A percentile compares a stretch with the other conserved stretches of the same genome.
Evolutionary conservation across 2,888 invertebrate genomes (phyloP).

Genomic region (Drosophila formosana): DNA sequence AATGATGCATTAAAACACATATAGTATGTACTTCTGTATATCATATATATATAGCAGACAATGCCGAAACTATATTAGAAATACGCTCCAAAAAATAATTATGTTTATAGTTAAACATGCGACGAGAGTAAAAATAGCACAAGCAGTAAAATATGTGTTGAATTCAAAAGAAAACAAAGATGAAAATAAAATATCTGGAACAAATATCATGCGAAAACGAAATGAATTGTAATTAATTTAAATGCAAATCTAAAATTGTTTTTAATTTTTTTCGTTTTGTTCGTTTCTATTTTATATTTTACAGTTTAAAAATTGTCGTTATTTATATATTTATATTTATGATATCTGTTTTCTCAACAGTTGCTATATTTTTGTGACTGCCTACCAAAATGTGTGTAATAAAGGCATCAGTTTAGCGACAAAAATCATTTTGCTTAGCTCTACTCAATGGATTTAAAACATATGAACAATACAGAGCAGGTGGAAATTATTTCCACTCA

Average conservation of each 20-base stretch:
- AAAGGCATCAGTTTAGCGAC: background rate
- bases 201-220: background rate
- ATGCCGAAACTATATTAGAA: background rate
- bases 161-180: background rate
- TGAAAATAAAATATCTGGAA: background rate
- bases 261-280: background rate
- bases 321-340: background rate
- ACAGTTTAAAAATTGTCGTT: background rate
- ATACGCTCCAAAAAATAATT: background rate
- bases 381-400: too few species aligned
- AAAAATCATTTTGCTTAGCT: constrained; percentile 1
- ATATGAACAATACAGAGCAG: too few species aligned
- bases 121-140: background rate
- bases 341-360: background rate
- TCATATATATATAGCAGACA: background rate
- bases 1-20: too few species aligned
- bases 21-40: too few species aligned
- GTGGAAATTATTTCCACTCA: background rate
- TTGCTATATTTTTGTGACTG: background rate
- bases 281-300: background rate
- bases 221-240: background rate
- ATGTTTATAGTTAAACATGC: background rate
- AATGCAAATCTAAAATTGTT: background rate
- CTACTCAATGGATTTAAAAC: background rate
- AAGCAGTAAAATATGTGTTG: background rate